Conservation (phyloP, 2,797 vertebrate species). For the Periophthalmus magnuspinnatus region DNA sequence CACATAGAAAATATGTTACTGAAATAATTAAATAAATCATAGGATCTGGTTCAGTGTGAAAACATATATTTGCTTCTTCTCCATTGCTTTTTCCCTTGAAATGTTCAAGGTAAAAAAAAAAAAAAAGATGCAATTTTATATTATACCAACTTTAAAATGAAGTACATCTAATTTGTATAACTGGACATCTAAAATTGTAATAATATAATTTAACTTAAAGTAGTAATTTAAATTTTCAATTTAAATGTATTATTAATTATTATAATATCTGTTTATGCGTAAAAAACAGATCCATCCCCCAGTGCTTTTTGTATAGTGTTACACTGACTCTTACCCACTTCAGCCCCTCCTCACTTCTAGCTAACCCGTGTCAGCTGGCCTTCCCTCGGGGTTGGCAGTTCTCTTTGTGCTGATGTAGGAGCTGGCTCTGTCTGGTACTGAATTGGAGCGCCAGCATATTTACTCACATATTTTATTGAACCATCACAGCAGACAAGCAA, state of each 20-base stretch:
- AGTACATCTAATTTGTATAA: not conserved
- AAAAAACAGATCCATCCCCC: not conserved
- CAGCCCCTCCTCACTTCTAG: constrained; percentile 8
- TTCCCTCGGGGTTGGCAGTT: constrained; percentile 46
- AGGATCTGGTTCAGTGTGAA: no score
- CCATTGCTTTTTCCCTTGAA: not conserved
- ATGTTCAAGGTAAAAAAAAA: not conserved
- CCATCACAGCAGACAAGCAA: constrained; percentile 6
- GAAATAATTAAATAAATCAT: no score
- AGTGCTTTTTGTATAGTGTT: constrained; percentile 28
- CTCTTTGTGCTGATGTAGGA: constrained; percentile 62
- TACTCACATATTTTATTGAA: constrained; percentile 18
- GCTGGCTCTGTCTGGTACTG: constrained; percentile 73
- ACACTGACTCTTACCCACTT: constrained; percentile 31
- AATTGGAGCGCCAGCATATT: constrained; percentile 47
- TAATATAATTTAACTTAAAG: no score
- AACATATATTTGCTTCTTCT: not conserved
- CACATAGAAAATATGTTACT: not conserved
- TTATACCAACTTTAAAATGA: not conserved
- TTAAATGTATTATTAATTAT: not conserved
- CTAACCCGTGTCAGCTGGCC: constrained; percentile 38
- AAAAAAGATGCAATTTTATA: not conserved
- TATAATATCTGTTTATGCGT: no score
- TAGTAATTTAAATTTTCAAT: not conserved
- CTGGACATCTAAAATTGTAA: not conserved